These are phyloP conservation scores for Apistogramma diplotaenia DNA, from an alignment of 2,113 vertebrate species.

Conservation along the genomic window DNA sequence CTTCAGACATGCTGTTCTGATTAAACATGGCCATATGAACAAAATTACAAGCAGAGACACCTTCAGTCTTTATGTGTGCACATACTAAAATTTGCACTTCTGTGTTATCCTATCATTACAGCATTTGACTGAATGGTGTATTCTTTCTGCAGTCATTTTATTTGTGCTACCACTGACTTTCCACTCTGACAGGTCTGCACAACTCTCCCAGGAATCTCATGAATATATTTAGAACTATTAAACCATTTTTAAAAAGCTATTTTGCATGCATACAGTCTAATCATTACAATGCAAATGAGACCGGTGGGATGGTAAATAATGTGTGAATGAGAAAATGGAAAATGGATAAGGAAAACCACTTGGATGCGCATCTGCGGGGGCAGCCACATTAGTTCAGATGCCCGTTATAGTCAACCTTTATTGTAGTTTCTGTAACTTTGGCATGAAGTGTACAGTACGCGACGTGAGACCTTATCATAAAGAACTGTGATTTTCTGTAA, in stretches of 20 bases:
- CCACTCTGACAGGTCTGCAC: slow-evolving; percentile 49
- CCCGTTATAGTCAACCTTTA: slow-evolving; percentile 31
- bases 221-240: slow-evolving; percentile 77
- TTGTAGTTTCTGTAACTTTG: slow-evolving; percentile 32
- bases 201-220: slow-evolving; percentile 69
- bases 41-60: neutral
- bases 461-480: neutral
- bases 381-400: slow-evolving; percentile 39
- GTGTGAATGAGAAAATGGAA: slow-evolving; percentile 64
- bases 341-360: slow-evolving; percentile 57
- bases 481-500: neutral
- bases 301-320: slow-evolving; percentile 69
- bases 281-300: slow-evolving; percentile 78
- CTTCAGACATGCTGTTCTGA: neutral
- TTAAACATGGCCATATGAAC: neutral
- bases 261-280: slow-evolving; percentile 66
- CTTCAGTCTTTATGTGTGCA: neutral
- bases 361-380: slow-evolving; percentile 42
- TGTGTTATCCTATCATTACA: neutral
- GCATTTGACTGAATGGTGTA: neutral
- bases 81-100: neutral
- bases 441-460: neutral
- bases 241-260: slow-evolving; percentile 70
- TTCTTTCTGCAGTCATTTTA: slow-evolving; percentile 20
- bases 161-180: slow-evolving; percentile 26